Evolutionary conservation across 2,113 vertebrate species (phyloP), one percentile per base, ranked within the genome.

Genomic region (Amphiprion percula): DNA sequence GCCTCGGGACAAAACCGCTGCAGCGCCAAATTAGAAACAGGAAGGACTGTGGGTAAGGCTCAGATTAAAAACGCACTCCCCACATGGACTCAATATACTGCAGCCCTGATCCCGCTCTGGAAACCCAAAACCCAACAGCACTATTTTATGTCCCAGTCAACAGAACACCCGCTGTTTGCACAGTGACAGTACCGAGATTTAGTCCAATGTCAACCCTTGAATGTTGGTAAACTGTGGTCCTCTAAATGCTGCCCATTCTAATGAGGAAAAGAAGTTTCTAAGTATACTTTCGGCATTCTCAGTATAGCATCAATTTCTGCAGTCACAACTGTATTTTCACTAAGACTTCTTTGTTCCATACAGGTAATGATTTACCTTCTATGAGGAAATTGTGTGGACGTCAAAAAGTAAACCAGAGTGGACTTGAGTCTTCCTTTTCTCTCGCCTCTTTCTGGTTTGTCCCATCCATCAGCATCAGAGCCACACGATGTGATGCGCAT

Each of bases 1-100:
- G 94, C 94, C 93, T 88, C 78, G 44, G 90, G 91, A 95, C 94
- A 94, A 95, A 95, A 94, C 94, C 94, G 87, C 94, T 90, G 90
- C 92, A 94, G 91, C 86, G 94, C 93, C 92, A 95, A 95, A 95
- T 94, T 95, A 94, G 94, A 95, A 95, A 95, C 94, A 95, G 94
- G 94, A 95, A 95, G 93, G 94, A 91, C 93, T 94, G 94, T 90
- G 94, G 94, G 92, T 93, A 93, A 93, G 86, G 90, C 94, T 93
- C 91, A 93, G 92, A 95, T 95, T 95, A 94, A 95, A 95, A 94
- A 95, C 88, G 92, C 91, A 91, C 93, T 95, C 89, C 88, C 93
- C 94, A 95, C 93, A 95, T 95, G 94, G 94, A 94, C 92, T 93
- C 94, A 94, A 95, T 95, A 95, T 94, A 94, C 94, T 94, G 83